Conservation (phyloP, 1,140 invertebrate genomes). For the Mylabris phalerata region DNA sequence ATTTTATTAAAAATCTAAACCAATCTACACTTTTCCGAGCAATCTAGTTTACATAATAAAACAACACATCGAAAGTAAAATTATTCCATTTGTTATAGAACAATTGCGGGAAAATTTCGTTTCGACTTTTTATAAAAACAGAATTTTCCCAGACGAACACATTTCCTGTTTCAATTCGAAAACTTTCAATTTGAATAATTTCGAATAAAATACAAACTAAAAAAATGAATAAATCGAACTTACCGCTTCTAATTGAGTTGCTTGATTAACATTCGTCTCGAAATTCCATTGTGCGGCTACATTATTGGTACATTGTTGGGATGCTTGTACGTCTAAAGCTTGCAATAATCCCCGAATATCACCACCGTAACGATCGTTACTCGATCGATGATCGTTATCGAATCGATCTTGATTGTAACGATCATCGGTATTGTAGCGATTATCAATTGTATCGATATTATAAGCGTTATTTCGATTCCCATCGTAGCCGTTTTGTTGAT, state of each 20-base stretch:
- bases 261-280: constrained; percentile 79
- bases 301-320: constrained; percentile 71
- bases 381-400: background rate
- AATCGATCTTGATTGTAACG: background rate
- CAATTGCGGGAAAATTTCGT: constrained; percentile 7
- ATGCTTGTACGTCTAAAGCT: constrained; percentile 63
- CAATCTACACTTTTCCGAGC: background rate
- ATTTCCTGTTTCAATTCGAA: constrained; percentile 5
- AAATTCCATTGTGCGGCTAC: constrained; percentile 81
- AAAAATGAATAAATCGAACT: constrained; percentile 43
- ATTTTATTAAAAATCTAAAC: background rate
- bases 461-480: constrained; percentile 18
- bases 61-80: constrained; percentile 5
- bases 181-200: background rate
- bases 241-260: constrained; percentile 73
- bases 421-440: constrained; percentile 8
- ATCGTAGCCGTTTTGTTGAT: background rate
- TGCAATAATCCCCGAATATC: constrained; percentile 50
- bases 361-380: constrained; percentile 8
- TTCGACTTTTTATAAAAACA: constrained; percentile 1
- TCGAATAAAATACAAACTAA: too few relatives aligned
- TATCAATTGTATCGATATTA: constrained; percentile 16
- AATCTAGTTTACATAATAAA: constrained; percentile 8
- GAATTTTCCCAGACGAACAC: constrained; percentile 6
- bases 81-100: background rate